Evolutionary conservation across 2,888 invertebrate genomes (phyloP), one percentile per base, ranked within the genome.

Genomic region (Priocnemis perturbator): DNA sequence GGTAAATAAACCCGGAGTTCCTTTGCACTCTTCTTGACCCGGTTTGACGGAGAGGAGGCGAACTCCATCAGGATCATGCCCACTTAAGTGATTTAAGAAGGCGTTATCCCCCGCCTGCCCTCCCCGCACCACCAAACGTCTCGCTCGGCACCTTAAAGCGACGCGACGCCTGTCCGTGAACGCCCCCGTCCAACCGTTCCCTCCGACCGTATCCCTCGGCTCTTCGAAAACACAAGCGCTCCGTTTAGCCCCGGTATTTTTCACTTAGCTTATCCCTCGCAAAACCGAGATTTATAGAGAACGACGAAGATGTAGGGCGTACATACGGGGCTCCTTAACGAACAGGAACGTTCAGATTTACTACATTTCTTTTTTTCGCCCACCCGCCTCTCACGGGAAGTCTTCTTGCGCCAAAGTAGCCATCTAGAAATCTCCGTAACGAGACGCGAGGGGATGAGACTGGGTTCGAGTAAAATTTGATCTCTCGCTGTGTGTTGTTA

Each of bases 61-160:
- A 68, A 67, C 64, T 71, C 69, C 65, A 67, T 75, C 74, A 71
- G 69, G 70, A 78, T 77, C 76, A 69, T 63, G 73, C 71, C 74
- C 76, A 73, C 71, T 73, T 76, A 76, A 77, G 71, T 69, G 74
- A 78, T 76, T 78, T 78, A 77, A 76, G 69, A 66, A 75, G 69
- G 67, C 72, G 62, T 78, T 74, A 79, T 75, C 73, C 64, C 55
- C 62, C 64, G 62, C 65, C 26, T 61, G 60, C 58, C 48, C 21
- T 55, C 53, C 62, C 67, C 59, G 67, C 71, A 37, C 69, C 26
- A 44, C 48, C 50, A 53, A 58, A 26, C 64, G 47, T 45, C 61
- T 45, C 61, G 23, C 57, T 20, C 55, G 61, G 52, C 63, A 62
- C 68, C 37, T 37, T 11, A 37, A 37, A 37, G 37, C 37, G 37